A percentile compares a stretch with the other conserved stretches of the same genome.
Evolutionary conservation across 1,140 invertebrate genomes (phyloP).

Genomic region (Cydia pomonella): DNA sequence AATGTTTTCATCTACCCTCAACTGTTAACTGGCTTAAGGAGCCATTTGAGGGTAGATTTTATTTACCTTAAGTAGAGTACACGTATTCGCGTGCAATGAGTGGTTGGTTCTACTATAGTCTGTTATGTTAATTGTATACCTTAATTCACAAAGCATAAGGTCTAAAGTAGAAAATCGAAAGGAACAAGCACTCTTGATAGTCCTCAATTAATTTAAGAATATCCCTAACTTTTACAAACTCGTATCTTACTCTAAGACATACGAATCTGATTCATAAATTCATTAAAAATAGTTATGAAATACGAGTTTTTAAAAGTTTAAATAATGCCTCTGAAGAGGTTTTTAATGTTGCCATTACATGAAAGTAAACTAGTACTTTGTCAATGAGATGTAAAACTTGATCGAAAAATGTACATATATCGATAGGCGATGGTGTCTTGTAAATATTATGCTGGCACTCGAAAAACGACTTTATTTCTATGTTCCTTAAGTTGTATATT

Average conservation of each 20-base stretch:
- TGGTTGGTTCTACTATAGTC: too few species aligned
- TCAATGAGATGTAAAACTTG: background rate
- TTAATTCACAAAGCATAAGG: background rate
- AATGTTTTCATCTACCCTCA: too few species aligned
- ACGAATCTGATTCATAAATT: too few species aligned
- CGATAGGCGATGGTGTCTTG: background rate
- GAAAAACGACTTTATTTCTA: background rate
- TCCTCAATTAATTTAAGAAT: background rate
- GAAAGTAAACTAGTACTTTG: background rate
- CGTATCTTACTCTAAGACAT: background rate
- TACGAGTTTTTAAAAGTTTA: background rate
- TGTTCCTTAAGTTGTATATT: conserved; percentile 7
- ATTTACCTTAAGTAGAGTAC: too few species aligned
- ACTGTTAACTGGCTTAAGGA: too few species aligned
- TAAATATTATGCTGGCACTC: background rate
- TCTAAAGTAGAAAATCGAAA: background rate
- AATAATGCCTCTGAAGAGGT: background rate
- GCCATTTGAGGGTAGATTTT: too few species aligned
- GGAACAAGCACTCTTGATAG: background rate
- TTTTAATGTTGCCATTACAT: background rate
- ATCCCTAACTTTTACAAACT: background rate
- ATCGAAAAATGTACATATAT: background rate
- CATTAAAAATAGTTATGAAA: background rate
- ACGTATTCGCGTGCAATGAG: too few species aligned
- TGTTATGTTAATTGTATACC: background rate